phyloP scores from a whole-genome alignment of 2,888 invertebrate genomes.

The Cryptocephalus primarius region DNA sequence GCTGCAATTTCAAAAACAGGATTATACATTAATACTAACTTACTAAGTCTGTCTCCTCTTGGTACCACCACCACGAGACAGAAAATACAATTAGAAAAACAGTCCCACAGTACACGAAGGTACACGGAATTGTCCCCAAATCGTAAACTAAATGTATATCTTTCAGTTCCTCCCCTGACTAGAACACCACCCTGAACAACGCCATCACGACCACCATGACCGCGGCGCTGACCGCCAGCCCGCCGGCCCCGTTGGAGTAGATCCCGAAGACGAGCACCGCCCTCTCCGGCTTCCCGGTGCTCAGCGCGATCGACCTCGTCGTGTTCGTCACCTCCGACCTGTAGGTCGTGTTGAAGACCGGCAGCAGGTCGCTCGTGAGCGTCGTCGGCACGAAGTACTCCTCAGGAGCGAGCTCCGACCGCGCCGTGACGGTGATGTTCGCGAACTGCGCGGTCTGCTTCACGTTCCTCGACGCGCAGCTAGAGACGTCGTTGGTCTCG shows the following conservation, averaged over 20 bases:
- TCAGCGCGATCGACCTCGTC: background rate
- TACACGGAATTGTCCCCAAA: too few species aligned
- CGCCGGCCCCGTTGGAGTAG: background rate
- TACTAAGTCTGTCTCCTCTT: too few species aligned
- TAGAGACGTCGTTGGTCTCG: constrained; percentile 8
- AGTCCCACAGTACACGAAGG: too few species aligned
- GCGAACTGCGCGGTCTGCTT: constrained; percentile 12
- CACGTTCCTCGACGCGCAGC: constrained; percentile 15
- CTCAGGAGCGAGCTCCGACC: constrained; percentile 5
- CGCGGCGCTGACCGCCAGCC: background rate
- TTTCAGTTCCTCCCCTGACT: too few species aligned
- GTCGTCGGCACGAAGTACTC: constrained; percentile 16
- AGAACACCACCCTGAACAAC: too few species aligned
- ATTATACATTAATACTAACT: too few species aligned
- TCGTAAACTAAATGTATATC: too few species aligned
- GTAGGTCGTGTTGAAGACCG: background rate
- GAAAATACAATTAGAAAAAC: too few species aligned
- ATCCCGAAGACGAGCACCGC: background rate
- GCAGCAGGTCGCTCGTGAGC: constrained; percentile 6
- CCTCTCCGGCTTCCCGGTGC: background rate
- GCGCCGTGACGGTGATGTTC: constrained; percentile 14
- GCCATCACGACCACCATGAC: background rate
- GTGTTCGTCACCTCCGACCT: background rate
- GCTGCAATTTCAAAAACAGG: too few species aligned
- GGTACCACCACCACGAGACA: too few species aligned